A percentile compares a stretch with the other conserved stretches of the same genome.
These are phyloP conservation scores for Blastomussa wellsi DNA, from an alignment of 92 coral and sea anemone species.

Conservation along the genomic window DNA sequence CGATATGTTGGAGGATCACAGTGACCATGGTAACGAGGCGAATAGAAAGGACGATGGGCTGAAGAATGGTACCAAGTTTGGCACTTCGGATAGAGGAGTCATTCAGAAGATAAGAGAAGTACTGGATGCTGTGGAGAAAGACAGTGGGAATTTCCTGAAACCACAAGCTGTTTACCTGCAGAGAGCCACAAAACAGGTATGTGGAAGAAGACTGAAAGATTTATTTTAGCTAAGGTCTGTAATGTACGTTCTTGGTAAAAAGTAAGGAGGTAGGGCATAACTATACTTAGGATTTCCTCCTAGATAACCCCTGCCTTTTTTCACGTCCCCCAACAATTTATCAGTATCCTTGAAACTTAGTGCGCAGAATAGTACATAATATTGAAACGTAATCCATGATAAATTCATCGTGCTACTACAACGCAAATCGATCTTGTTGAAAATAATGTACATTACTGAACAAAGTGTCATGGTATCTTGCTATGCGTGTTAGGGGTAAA, in stretches of 20 bases:
- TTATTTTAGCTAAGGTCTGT: background rate
- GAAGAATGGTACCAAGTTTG: constrained; percentile 60
- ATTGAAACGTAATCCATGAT: too few relatives aligned
- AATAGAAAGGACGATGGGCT: constrained; percentile 53
- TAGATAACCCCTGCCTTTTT: too few relatives aligned
- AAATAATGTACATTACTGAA: too few relatives aligned
- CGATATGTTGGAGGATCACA: constrained; percentile 78
- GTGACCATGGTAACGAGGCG: constrained; percentile 74
- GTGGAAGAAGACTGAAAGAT: background rate
- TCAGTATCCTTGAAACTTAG: too few relatives aligned
- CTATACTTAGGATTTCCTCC: too few relatives aligned
- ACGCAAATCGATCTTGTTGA: too few relatives aligned
- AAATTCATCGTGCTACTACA: too few relatives aligned
- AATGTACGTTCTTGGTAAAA: background rate
- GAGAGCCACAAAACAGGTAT: constrained; percentile 16
- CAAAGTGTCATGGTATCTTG: too few relatives aligned
- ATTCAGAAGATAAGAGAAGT: constrained; percentile 82
- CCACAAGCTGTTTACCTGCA: constrained; percentile 42
- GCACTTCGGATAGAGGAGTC: constrained; percentile 75
- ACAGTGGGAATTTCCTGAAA: constrained; percentile 61
- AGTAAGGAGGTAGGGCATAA: background rate
- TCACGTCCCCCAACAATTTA: too few relatives aligned
- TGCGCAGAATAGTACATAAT: background rate
- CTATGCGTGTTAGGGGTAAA: too few relatives aligned
- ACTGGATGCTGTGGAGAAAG: constrained; percentile 77